Base-by-base conservation (phyloP, 2,888 invertebrate species). In the Octonoba sinensis region DNA sequence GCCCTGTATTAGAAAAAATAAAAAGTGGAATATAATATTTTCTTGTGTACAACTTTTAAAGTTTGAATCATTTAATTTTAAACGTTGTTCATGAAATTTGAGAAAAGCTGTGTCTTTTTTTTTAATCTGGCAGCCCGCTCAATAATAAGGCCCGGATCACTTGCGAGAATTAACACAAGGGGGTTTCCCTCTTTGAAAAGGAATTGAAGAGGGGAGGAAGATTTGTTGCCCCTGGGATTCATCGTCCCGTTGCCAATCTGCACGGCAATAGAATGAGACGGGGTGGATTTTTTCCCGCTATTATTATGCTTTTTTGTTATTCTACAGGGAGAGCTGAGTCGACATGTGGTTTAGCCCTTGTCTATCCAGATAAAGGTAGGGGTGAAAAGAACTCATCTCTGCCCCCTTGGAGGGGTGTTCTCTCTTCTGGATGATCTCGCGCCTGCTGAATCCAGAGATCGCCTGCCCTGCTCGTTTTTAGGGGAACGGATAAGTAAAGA, bases 331-430 rank as follows among this genome's bases (percentile, higher is more conserved):
- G 59, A 60, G 60, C 56, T 73, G 79, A 79, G 72, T 79, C 79
- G 79, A 79, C 79, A 79, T 79, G 79, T 79, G 79, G 79, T 79
- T 79, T 73, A 79, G 79, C 73, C 79, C 79, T 79, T 79, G 79
- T 79, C 79, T 78, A 44, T 56, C 36, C 27, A 46, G 44, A 70
- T 27, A 70, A 56, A 49, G 46, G 62, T 18, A 36, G 62, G 46
- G 62, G 62, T 44, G 62, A 44, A 20, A 62, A 62, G 20, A 44
- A 44, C 62, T 62, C 62, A 62, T 62, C 62, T 6, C 62, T 8
- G 36, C 36, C 36, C 36, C 36, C 36, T 36, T 36, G 36, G 36
- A 36, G 36, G 36, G 36, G 36, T 36, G 36, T 36, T 36, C 36
- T 36, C 36, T 36, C 36, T 36, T 36, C 36, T 36, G 36, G 36